Evolutionary conservation across 2,888 invertebrate species (phyloP).

Genomic region (Cantharis nigra): DNA sequence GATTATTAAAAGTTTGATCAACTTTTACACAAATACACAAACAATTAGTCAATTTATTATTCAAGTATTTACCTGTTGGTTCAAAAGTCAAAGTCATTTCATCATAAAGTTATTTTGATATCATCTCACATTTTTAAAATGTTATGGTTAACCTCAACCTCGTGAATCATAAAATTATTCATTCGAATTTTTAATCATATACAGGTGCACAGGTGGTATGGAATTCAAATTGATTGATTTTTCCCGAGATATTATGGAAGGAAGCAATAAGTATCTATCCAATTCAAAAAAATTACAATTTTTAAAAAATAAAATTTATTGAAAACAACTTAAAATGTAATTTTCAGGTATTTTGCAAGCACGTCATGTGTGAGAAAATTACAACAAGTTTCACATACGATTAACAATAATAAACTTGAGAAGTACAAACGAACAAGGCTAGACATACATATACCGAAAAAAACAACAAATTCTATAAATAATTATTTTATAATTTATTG

Average conservation of each 20-base stretch:
- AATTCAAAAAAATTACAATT: background rate
- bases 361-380: background rate
- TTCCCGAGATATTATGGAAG: background rate
- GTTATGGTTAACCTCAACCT: background rate
- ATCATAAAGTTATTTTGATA: background rate
- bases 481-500: background rate
- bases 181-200: background rate
- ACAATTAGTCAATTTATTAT: background rate
- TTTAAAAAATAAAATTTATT: background rate
- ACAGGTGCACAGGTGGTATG: background rate
- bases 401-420: background rate
- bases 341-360: background rate
- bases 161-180: background rate
- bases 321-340: background rate
- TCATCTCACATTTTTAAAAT: background rate
- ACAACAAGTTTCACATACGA: background rate
- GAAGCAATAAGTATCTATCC: background rate
- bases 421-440: background rate
- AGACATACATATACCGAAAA: background rate
- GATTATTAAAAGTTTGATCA: background rate
- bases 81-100: background rate
- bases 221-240: background rate
- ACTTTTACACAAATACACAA: background rate
- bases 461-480: background rate
- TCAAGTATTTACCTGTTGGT: background rate